A percentile compares a stretch with the other conserved stretches of the same genome.
These are phyloP conservation scores for Dugesia japonica DNA, from an alignment of 2,888 invertebrate species.

Conservation along the genomic window DNA sequence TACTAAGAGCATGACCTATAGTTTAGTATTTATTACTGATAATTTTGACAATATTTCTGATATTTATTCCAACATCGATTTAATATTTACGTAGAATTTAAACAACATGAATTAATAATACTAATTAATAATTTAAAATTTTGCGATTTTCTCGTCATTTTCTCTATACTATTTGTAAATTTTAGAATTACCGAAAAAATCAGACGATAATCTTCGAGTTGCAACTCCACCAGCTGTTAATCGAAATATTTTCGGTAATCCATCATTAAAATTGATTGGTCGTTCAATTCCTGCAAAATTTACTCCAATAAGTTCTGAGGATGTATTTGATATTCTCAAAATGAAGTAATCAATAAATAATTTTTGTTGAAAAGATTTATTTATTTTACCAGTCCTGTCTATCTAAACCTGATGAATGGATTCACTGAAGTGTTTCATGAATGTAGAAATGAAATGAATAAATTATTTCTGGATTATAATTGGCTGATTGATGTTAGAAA, in stretches of 20 bases:
- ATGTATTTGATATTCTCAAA: neutral
- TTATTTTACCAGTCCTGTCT: neutral
- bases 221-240: neutral
- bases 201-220: neutral
- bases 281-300: neutral
- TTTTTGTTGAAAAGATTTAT: no score
- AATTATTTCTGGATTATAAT: neutral
- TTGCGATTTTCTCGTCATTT: no score
- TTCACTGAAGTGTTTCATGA: neutral
- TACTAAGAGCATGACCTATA: no score
- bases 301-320: neutral
- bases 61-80: no score
- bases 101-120: no score
- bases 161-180: no score
- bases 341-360: no score
- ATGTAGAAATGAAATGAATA: neutral
- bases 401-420: neutral
- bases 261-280: neutral
- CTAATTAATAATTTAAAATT: no score
- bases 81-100: no score
- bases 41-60: no score
- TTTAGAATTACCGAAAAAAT: neutral
- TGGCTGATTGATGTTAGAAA: neutral
- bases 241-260: neutral
- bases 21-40: no score